Evolutionary conservation across 2,113 vertebrate genomes (phyloP), one percentile per base, ranked within the genome.

Genomic region (Oreocharis arfaki): DNA sequence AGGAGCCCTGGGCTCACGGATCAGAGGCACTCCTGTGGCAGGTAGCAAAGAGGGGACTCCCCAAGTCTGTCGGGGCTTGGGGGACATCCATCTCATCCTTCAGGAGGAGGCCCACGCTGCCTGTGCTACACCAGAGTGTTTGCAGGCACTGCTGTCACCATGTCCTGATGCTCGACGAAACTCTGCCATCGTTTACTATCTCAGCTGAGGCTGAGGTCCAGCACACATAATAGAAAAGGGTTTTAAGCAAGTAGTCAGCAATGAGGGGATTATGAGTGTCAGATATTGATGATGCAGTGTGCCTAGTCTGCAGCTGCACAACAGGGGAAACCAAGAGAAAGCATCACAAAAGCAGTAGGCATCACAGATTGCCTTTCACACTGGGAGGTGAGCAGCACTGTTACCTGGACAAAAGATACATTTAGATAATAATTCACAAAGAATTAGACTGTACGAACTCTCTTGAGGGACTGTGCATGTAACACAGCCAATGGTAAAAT

Each of bases 41-140:
- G 16, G 37, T 9, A 53, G 69, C 3, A 3, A 37, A 35, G 53
- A 76, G 37, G 8, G 13, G 5, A 18, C 11, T 63, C 30, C 0
- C 1, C 47, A n/a, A n/a, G 56, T 39, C 6, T 70, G 32, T 27
- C 1, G 0, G 56, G 49, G 7, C 22, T 68, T 53, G n/a, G 59
- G 70, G 33, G 21, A 56, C 33, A 56, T 19, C 15, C 33, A 10
- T 50, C 41, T 76, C 82, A 27, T 68, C 75, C 61, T 44, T 44
- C 35, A 3, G 20, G 46, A 52, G 3, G 3, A 47, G 55, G 33
- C 47, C 55, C 55, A 3, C 5, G 6, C 12, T 32, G 30, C 28
- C 73, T 68, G 30, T 22, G 87, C 60, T 32, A 4, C 52, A 6
- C 17, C 39, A 10, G 19, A 0, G 1, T 3, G 33, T 42, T 56